Conservation (phyloP, 1,140 invertebrate genomes). For the Fopius arisanus region DNA sequence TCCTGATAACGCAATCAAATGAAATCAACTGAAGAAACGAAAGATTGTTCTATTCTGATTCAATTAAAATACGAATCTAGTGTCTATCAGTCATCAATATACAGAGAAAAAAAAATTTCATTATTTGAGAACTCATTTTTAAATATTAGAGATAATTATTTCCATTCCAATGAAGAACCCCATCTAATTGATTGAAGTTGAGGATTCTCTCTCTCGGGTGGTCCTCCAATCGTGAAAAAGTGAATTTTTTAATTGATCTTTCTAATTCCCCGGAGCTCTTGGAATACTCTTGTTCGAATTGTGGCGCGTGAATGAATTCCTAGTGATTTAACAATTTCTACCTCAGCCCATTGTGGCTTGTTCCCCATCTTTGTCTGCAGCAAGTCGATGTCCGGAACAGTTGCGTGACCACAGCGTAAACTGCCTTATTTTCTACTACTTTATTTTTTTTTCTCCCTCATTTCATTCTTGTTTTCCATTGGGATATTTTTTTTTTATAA, state of each 20-base stretch:
- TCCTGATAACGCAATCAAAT: too few relatives aligned
- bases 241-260: not conserved
- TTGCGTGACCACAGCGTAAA: slow-evolving; percentile 31
- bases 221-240: not conserved
- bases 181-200: too few relatives aligned
- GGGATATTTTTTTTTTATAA: not conserved
- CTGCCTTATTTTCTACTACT: slow-evolving; percentile 20
- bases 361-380: slow-evolving; percentile 19
- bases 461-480: slow-evolving; percentile 4
- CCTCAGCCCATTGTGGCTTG: not conserved
- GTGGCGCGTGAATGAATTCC: slow-evolving; percentile 17
- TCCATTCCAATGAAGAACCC: too few relatives aligned
- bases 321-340: not conserved
- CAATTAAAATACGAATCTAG: too few relatives aligned
- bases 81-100: too few relatives aligned
- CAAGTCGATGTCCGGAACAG: slow-evolving; percentile 31
- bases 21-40: too few relatives aligned
- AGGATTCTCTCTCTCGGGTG: too few relatives aligned
- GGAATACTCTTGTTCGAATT: not conserved
- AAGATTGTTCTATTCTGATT: too few relatives aligned
- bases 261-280: not conserved
- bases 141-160: too few relatives aligned
- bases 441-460: slow-evolving; percentile 19
- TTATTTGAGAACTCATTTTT: too few relatives aligned
- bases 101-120: too few relatives aligned